These are phyloP conservation scores for Trachelipus rathkii DNA, from an alignment of 1,140 invertebrate species.

Conservation along the genomic window DNA sequence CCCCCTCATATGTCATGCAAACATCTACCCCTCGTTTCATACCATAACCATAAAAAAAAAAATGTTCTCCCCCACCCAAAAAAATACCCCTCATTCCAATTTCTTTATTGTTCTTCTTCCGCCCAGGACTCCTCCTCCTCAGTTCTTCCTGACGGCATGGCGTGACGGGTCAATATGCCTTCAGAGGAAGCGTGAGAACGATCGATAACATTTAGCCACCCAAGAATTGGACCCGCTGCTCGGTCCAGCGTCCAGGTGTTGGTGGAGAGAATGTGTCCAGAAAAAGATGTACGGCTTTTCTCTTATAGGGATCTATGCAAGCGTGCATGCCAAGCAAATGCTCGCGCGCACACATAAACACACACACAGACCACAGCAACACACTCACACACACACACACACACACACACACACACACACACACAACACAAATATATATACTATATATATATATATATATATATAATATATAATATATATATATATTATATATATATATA, in stretches of 20 bases:
- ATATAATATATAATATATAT: too few species aligned
- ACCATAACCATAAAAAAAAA: background rate
- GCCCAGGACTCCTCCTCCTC: background rate
- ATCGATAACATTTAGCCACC: background rate
- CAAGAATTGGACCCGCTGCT: background rate
- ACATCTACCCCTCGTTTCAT: background rate
- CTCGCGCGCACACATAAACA: too few species aligned
- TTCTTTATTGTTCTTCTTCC: background rate
- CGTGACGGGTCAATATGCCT: constrained; percentile 9
- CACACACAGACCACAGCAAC: background rate
- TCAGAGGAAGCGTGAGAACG: constrained; percentile 5
- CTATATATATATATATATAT: too few species aligned
- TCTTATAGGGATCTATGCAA: too few species aligned
- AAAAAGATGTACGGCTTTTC: too few species aligned
- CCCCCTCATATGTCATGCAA: background rate
- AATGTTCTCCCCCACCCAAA: too few species aligned
- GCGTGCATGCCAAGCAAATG: too few species aligned
- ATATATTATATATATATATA: too few species aligned
- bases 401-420: background rate
- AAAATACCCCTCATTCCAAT: background rate
- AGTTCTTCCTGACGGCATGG: background rate
- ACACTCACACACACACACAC: background rate
- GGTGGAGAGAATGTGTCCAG: too few species aligned
- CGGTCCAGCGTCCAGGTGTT: too few species aligned
- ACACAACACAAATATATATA: too few species aligned